Percentiles rank a stretch among this genome's conserved stretches.
Evolutionary conservation across 1,140 invertebrate species (phyloP).

Genomic region (Dendrolimus punctatus): DNA sequence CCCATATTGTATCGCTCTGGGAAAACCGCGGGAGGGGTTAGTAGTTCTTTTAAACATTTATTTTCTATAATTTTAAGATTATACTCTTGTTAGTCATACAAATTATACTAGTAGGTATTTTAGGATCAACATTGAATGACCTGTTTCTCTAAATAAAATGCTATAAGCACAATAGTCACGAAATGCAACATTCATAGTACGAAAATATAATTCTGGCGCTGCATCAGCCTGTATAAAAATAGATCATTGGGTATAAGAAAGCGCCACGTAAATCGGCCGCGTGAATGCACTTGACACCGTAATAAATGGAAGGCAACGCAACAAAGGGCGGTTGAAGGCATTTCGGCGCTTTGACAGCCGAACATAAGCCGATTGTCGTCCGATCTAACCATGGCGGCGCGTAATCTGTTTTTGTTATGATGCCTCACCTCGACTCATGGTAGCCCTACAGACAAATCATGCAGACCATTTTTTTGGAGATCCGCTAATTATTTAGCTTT

Average conservation of each 20-base stretch:
- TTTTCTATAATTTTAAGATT: neutral
- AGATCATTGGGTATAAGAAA: slow-evolving; percentile 25
- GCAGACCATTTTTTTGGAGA: no score
- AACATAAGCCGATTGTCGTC: slow-evolving; percentile 38
- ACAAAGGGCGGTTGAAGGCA: slow-evolving; percentile 26
- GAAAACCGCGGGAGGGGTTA: neutral
- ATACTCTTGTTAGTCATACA: no score
- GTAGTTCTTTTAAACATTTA: neutral
- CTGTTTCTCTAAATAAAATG: no score
- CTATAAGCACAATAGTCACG: no score
- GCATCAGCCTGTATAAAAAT: slow-evolving; percentile 20
- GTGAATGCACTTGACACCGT: slow-evolving; percentile 46
- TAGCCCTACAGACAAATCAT: no score
- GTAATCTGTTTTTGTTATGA: slow-evolving; percentile 35
- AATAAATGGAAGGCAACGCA: slow-evolving; percentile 40
- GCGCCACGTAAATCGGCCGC: slow-evolving; percentile 33
- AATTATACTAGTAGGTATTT: no score
- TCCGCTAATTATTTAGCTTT: no score
- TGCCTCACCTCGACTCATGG: slow-evolving; percentile 2
- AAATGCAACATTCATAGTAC: no score
- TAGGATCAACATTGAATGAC: no score
- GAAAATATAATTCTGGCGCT: no score
- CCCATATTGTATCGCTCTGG: no score
- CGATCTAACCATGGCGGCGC: slow-evolving; percentile 9
- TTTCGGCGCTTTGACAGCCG: slow-evolving; percentile 17